Percentiles rank a stretch among this genome's conserved stretches.
Evolutionary conservation across 2,797 vertebrate genomes (phyloP).

Genomic region (Notolabrus celidotus): DNA sequence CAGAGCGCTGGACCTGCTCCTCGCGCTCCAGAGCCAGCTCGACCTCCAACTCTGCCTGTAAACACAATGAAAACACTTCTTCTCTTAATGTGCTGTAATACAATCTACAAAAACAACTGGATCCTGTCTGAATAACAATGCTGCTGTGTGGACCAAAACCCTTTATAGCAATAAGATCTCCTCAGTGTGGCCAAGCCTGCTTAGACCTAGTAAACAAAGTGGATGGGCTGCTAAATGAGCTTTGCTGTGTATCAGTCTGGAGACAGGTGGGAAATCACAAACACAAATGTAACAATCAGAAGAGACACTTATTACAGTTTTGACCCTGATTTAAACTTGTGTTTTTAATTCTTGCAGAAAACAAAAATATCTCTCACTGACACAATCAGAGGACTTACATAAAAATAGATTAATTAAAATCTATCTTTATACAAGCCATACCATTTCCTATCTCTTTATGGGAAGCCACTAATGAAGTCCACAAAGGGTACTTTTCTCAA

Average conservation of each 20-base stretch:
- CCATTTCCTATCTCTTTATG: background rate
- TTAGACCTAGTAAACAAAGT: slow-evolving; percentile 59
- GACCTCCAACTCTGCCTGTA: slow-evolving; percentile 92
- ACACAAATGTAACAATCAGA: slow-evolving; percentile 13
- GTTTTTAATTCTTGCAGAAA: background rate
- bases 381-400: background rate
- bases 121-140: slow-evolving; percentile 22
- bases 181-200: slow-evolving; percentile 53
- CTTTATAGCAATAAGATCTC: slow-evolving; percentile 39
- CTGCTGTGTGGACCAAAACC: slow-evolving; percentile 36
- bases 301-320: slow-evolving; percentile 3
- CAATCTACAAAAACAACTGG: slow-evolving; percentile 16
- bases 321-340: slow-evolving; percentile 29
- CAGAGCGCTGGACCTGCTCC: slow-evolving; percentile 89
- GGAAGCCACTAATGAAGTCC: slow-evolving; percentile 34
- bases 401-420: background rate
- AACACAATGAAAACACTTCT: slow-evolving; percentile 47
- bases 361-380: background rate
- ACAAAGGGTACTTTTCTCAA: slow-evolving; percentile 32
- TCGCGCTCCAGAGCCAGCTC: slow-evolving; percentile 92
- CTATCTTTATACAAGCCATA: background rate
- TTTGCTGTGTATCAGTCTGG: slow-evolving; percentile 60
- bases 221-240: slow-evolving; percentile 54
- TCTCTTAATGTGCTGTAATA: slow-evolving; percentile 4
- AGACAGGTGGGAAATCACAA: slow-evolving; percentile 33